These are phyloP conservation scores for Psittacula derbiana DNA, from an alignment of 2,797 vertebrate species.

Conservation along the genomic window DNA sequence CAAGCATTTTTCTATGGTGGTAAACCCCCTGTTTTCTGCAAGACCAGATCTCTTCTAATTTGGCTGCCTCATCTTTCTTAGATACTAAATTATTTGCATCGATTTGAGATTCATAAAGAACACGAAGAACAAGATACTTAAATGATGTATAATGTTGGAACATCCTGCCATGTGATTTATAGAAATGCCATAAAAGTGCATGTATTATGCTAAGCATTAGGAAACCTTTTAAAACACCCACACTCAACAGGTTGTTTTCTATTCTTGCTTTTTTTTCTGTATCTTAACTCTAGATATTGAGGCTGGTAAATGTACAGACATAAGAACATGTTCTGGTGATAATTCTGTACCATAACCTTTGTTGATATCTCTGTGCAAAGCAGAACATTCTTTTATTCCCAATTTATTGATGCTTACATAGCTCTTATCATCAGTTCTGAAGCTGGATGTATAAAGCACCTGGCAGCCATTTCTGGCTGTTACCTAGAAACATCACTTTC, in stretches of 20 bases:
- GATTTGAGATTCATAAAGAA: not conserved
- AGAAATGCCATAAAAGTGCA: not conserved
- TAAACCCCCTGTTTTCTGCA: not conserved
- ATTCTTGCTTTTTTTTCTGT: not conserved
- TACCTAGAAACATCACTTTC: conserved; percentile 38
- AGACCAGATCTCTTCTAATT: not conserved
- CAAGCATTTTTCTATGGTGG: not conserved
- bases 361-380: not conserved
- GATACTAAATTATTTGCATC: not conserved
- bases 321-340: not conserved
- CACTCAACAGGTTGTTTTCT: conserved; percentile 1
- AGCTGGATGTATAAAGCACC: not conserved
- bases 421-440: conserved; percentile 24
- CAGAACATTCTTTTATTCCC: not conserved
- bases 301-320: not conserved
- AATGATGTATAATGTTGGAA: not conserved
- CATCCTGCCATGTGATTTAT: not conserved
- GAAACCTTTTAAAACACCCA: conserved; percentile 43
- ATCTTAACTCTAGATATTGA: not conserved
- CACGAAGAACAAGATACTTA: not conserved
- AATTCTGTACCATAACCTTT: not conserved
- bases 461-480: not conserved
- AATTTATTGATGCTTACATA: not conserved
- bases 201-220: not conserved
- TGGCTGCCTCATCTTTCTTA: not conserved